phyloP scores from a whole-genome alignment of 2,113 vertebrate species.

The Trochalopteron elliotii region DNA sequence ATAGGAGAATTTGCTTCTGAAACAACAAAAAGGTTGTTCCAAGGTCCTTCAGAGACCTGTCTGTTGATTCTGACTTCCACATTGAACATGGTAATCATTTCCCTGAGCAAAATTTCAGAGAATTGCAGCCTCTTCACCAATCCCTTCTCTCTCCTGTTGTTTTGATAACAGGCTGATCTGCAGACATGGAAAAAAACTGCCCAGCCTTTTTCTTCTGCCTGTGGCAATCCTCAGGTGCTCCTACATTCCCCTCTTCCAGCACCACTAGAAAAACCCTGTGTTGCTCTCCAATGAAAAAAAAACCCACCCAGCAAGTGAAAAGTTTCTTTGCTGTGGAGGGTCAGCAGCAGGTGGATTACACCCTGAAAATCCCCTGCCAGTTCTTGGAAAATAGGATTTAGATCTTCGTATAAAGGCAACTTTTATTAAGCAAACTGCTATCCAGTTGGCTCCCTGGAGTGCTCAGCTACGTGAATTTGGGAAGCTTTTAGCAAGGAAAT shows the following conservation, averaged over 20 bases:
- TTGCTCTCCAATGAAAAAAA: background rate
- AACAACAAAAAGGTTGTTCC: background rate
- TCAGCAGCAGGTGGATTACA: conserved; percentile 41
- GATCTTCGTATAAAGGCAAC: conserved; percentile 49
- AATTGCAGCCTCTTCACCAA: background rate
- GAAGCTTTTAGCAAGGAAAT: conserved; percentile 54
- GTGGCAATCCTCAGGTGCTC: background rate
- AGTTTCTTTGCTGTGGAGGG: conserved; percentile 4
- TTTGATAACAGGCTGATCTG: background rate
- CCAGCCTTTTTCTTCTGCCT: background rate
- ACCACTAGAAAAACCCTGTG: background rate
- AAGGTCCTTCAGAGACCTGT: background rate
- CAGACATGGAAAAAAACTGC: background rate
- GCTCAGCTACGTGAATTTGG: conserved; percentile 33
- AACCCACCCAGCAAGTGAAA: background rate
- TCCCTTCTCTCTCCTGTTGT: background rate
- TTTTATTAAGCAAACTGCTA: conserved; percentile 54
- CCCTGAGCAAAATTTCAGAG: background rate
- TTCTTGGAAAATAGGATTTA: conserved; percentile 69
- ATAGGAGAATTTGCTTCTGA: background rate
- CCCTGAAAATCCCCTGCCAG: conserved; percentile 50
- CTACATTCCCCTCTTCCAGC: background rate
- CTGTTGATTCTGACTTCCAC: background rate
- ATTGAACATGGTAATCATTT: fast-evolving
- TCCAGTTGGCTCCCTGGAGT: conserved; percentile 34